A percentile compares a stretch with the other conserved stretches of the same genome.
These are phyloP conservation scores for Oreonectes daqikongensis DNA, from an alignment of 2,797 vertebrate species.

Conservation along the genomic window DNA sequence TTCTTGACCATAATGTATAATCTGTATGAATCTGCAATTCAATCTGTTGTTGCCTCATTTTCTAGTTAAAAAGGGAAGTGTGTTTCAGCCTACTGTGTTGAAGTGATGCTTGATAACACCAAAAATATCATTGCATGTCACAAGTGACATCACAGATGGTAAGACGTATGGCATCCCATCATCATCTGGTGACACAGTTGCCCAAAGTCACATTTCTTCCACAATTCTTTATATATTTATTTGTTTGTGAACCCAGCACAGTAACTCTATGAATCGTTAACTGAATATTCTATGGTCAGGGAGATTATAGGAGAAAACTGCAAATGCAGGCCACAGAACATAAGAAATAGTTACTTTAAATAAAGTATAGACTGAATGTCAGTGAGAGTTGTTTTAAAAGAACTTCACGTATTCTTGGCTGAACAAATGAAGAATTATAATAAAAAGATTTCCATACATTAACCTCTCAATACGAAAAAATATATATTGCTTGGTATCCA, in stretches of 20 bases:
- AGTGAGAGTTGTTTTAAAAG: not conserved
- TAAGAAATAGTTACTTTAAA: not conserved
- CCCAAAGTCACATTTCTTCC: constrained; percentile 50
- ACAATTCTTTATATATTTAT: constrained; percentile 22
- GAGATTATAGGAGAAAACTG: not conserved
- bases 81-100: constrained; percentile 34
- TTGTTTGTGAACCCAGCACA: constrained; percentile 40
- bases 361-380: not conserved
- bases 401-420: too few species aligned
- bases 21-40: not conserved
- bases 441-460: not conserved
- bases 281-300: not conserved
- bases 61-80: not conserved
- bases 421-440: not conserved
- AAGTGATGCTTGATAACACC: constrained; percentile 57
- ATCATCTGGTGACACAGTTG: constrained; percentile 56
- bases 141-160: constrained; percentile 63
- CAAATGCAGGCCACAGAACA: not conserved
- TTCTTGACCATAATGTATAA: not conserved
- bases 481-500: not conserved
- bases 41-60: constrained; percentile 4
- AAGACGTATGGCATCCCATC: constrained; percentile 53
- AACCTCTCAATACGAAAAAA: not conserved
- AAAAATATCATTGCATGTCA: constrained; percentile 53
- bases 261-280: not conserved